Base-by-base conservation (phyloP, 2,797 vertebrate species). In the Otolemur crassicaudatus region DNA sequence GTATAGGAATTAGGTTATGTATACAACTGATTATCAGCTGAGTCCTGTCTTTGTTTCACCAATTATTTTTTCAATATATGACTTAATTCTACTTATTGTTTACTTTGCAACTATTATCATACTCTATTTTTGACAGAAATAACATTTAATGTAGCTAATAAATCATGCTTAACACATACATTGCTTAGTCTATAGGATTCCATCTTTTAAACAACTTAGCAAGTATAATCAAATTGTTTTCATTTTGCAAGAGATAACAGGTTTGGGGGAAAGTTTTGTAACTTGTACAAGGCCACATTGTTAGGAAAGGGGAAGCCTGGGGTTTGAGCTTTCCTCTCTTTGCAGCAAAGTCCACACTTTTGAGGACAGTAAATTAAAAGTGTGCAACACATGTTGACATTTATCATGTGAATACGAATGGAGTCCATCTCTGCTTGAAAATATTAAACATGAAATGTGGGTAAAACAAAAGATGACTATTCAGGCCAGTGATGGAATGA, bases 301-400 rank as follows among this genome's bases (percentile, higher is more conserved):
- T 95, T 43, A 94, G 56, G 61, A 90, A 94, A 88, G 58, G 20
- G 73, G 56, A 93, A 72, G 16, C 23, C 60, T 84, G 60, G 43
- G 25, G 93, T 84, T 34, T 89, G 27, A 95, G 40, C 27, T 10
- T 94, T 16, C 0, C 2, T 81, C 25, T 94, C 84, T 84, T 84
- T 93, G 58, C 87, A 94, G 92, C 29, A 80, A 72, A 80, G 49
- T 93, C 23, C 43, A 96, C n/a, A 80, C 5, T 76, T 56, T 60
- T 69, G 14, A 85, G 9, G 19, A 76, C 81, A 86, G 72, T 76
- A 80, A 95, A 95, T 91, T 77, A 72, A 91, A 95, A 77, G 34
- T 84, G 93, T 73, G 79, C 43, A 88, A 69, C 37, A 83, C 53
- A 93, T 49, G 53, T 34, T 76, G 76, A 87, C 70, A 69, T 37